A percentile compares a stretch with the other conserved stretches of the same genome.
Evolutionary conservation across 92 coral and sea anemone species (phyloP).

Genomic region (Plumapathes pennacea): DNA sequence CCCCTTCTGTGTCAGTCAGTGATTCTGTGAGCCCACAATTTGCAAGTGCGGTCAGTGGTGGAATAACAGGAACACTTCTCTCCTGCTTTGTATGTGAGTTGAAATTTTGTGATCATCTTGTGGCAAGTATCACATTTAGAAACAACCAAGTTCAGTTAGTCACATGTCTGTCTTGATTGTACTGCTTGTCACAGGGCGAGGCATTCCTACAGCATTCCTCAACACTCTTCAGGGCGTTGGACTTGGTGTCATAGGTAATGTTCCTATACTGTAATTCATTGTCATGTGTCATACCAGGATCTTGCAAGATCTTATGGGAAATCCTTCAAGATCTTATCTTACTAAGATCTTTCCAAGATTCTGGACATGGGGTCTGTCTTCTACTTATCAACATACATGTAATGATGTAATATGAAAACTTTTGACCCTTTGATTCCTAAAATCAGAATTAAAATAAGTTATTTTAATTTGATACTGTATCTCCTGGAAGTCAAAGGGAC

Average conservation of each 20-base stretch:
- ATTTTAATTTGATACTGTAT: neutral
- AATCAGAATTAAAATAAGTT: too few species aligned
- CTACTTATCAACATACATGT: too few species aligned
- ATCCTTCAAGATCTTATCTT: too few species aligned
- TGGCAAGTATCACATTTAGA: neutral
- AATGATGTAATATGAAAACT: too few species aligned
- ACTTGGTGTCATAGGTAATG: constrained; percentile 64
- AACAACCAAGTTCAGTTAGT: too few species aligned
- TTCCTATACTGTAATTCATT: neutral
- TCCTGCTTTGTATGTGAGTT: constrained; percentile 66
- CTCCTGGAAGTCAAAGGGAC: neutral
- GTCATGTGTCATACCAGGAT: neutral
- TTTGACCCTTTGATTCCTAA: too few species aligned
- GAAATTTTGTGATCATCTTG: neutral
- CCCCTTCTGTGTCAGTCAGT: too few species aligned
- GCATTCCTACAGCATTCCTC: constrained; percentile 25
- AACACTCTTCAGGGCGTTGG: constrained; percentile 61
- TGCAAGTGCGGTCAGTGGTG: constrained; percentile 80
- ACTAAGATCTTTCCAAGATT: too few species aligned
- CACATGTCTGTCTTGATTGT: neutral
- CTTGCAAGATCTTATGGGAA: too few species aligned
- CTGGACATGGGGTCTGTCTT: too few species aligned
- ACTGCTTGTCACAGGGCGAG: constrained; percentile 65
- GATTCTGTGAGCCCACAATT: too few species aligned
- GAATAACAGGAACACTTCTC: constrained; percentile 57